Conservation (phyloP, 2,797 vertebrate genomes). For the Lemur catta region DNA sequence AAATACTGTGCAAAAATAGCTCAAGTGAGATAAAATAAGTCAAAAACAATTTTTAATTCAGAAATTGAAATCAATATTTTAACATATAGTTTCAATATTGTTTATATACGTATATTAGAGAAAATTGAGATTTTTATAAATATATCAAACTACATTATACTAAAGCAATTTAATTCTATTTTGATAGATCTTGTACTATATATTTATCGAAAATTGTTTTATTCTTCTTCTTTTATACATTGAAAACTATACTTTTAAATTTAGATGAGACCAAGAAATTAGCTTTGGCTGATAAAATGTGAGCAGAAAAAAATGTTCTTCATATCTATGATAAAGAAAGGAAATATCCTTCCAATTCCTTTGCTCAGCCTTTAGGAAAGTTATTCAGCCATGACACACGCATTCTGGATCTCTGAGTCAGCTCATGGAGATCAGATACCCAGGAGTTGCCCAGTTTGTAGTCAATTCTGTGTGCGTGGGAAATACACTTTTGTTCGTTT, state of each 20-base stretch:
- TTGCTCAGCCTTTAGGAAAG: neutral
- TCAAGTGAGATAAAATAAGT: neutral
- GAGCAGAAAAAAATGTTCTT: neutral
- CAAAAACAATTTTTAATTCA: neutral
- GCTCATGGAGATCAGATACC: neutral
- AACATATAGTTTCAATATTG: neutral
- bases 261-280: neutral
- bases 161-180: neutral
- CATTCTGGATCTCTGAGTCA: neutral
- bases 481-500: neutral
- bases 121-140: neutral
- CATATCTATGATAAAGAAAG: neutral
- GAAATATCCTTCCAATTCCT: neutral
- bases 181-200: neutral
- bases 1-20: neutral
- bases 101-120: neutral
- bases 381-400: neutral
- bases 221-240: neutral
- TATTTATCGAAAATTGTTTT: neutral
- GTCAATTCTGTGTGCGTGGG: neutral
- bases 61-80: neutral
- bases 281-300: neutral
- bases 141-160: neutral
- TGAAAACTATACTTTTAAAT: neutral
- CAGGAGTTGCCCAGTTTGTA: neutral